Percentiles rank a stretch among this genome's conserved stretches.
Conservation (phyloP, 2,113 vertebrate species). For the Anarhynchus alexandrinus region DNA sequence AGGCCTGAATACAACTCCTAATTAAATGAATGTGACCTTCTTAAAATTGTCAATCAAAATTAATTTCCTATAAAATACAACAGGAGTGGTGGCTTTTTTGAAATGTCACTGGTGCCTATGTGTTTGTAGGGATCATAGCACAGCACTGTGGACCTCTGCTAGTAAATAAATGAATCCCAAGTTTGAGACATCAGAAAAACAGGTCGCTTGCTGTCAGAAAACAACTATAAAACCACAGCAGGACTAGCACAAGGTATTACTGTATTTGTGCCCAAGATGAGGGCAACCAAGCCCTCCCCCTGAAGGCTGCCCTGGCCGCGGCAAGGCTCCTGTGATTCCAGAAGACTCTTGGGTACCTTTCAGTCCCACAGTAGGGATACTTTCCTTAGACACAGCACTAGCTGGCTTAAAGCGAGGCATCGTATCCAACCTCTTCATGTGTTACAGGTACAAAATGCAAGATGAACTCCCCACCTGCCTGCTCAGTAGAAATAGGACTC, state of each 20-base stretch:
- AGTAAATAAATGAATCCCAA: not conserved
- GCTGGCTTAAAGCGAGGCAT: not conserved
- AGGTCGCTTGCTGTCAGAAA: not conserved
- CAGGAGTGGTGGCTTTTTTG: not conserved
- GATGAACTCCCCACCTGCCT: not conserved
- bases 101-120: not conserved
- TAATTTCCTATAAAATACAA: not conserved
- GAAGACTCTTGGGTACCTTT: not conserved
- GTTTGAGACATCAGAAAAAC: not conserved
- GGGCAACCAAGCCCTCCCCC: not conserved
- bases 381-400: not conserved
- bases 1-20: not conserved
- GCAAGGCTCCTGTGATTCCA: not conserved
- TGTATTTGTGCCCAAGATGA: not conserved
- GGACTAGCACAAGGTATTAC: not conserved
- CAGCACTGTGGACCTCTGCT: not conserved
- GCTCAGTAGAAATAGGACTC: not conserved
- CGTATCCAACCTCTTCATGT: not conserved
- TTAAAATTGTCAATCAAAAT: not conserved
- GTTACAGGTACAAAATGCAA: not conserved
- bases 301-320: not conserved
- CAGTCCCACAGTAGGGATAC: too few relatives aligned
- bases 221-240: not conserved
- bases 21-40: conserved; percentile 7
- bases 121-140: not conserved